A percentile compares a stretch with the other conserved stretches of the same genome.
Evolutionary conservation across 2,888 invertebrate genomes (phyloP).

Genomic region (Cryptocheilus praepositus): DNA sequence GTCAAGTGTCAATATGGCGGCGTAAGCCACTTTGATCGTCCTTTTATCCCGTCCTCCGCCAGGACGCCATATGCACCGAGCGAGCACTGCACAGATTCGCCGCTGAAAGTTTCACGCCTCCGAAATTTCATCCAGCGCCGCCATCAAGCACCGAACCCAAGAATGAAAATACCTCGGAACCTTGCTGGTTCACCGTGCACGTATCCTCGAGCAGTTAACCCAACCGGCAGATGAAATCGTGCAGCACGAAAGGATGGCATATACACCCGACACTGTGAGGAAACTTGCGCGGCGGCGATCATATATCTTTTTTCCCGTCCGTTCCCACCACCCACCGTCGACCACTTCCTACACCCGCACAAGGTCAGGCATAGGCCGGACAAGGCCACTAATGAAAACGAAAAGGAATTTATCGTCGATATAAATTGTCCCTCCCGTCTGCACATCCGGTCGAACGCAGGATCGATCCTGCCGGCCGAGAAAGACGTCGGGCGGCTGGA

Average conservation of each 20-base stretch:
- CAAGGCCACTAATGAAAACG: slow-evolving; percentile 69
- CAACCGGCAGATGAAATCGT: too few relatives aligned
- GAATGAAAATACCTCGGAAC: too few relatives aligned
- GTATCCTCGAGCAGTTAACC: too few relatives aligned
- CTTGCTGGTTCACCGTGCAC: too few relatives aligned
- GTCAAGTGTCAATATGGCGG: slow-evolving; percentile 39
- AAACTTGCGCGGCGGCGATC: slow-evolving; percentile 23
- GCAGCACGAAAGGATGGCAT: too few relatives aligned
- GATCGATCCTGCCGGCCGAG: slow-evolving; percentile 39
- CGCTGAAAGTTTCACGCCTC: slow-evolving; percentile 15
- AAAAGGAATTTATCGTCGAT: slow-evolving; percentile 69
- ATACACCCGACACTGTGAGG: too few relatives aligned
- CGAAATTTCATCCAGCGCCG: not conserved
- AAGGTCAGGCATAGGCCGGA: slow-evolving; percentile 32
- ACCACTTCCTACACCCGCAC: slow-evolving; percentile 1
- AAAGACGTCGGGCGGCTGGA: slow-evolving; percentile 17
- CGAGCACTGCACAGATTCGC: not conserved
- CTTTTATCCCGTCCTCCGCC: slow-evolving; percentile 38
- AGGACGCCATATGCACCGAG: too few relatives aligned
- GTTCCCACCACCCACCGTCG: slow-evolving; percentile 7
- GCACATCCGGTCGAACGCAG: slow-evolving; percentile 38
- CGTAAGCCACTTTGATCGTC: slow-evolving; percentile 34
- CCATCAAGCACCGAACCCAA: not conserved
- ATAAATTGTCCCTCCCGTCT: slow-evolving; percentile 64
- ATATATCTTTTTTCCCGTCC: slow-evolving; percentile 52